Evolutionary conservation across 1,140 invertebrate genomes (phyloP).

Genomic region (Acyrthosiphon pisum): DNA sequence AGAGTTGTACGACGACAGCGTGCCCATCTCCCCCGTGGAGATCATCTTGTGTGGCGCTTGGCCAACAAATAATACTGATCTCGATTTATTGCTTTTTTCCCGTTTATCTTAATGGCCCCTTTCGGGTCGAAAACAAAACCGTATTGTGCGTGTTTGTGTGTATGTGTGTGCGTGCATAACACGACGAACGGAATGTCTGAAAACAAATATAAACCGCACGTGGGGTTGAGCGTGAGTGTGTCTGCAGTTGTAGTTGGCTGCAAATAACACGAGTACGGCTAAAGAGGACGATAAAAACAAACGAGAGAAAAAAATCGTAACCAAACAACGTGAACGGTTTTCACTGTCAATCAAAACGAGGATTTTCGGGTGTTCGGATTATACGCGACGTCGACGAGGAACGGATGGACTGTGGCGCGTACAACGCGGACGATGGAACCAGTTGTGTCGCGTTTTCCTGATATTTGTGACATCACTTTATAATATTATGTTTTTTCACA

Average conservation of each 20-base stretch:
- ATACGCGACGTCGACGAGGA: not conserved
- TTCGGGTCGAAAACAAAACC: not conserved
- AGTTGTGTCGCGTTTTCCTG: not conserved
- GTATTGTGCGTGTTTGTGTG: not conserved
- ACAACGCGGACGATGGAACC: not conserved
- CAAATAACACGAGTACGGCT: not conserved
- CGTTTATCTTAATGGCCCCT: not conserved
- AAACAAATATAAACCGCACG: not conserved
- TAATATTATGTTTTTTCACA: not conserved
- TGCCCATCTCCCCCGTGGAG: conserved; percentile 37
- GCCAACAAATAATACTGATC: conserved; percentile 14
- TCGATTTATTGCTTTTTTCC: conserved; percentile 43
- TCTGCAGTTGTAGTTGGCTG: not conserved
- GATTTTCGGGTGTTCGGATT: not conserved
- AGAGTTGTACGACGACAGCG: conserved; percentile 25
- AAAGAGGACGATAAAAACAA: not conserved
- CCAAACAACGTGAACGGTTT: not conserved
- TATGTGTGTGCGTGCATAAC: not conserved
- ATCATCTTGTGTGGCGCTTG: conserved; percentile 41
- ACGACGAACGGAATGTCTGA: not conserved
- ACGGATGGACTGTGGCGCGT: not conserved
- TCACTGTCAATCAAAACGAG: not conserved
- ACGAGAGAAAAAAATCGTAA: not conserved
- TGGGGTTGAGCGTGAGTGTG: not conserved
- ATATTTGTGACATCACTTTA: not conserved